phyloP scores from a whole-genome alignment of 2,797 vertebrate genomes.

The Argya squamiceps region DNA sequence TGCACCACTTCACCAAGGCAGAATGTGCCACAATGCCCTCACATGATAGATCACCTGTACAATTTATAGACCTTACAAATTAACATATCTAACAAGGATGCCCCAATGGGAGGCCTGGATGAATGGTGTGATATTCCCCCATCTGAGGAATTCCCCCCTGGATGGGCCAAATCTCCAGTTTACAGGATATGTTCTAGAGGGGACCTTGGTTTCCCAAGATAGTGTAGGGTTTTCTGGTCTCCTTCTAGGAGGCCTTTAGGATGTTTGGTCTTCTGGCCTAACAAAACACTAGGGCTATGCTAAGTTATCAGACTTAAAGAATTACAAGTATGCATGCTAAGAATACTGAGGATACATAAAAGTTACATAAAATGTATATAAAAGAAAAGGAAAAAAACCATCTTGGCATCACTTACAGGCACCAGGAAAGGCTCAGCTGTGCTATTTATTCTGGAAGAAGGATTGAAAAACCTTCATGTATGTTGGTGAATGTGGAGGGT shows the following conservation, averaged over 20 bases:
- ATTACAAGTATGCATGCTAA: background rate
- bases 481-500: background rate
- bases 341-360: background rate
- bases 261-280: background rate
- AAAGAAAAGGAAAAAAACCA: background rate
- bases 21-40: accelerated
- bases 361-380: background rate
- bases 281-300: background rate
- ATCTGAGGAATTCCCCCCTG: background rate
- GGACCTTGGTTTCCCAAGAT: background rate
- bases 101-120: background rate
- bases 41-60: accelerated
- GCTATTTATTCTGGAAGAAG: background rate
- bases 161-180: background rate
- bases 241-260: background rate
- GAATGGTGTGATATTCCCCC: background rate
- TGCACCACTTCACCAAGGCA: too few species aligned
- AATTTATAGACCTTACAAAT: background rate
- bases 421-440: background rate
- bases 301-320: background rate
- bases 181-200: background rate
- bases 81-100: background rate
- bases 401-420: background rate
- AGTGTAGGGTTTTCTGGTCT: background rate
- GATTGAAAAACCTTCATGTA: background rate